Evolutionary conservation across 2,888 invertebrate genomes (phyloP), one percentile per base, ranked within the genome.

Genomic region (Phrixothrix hirtus): DNA sequence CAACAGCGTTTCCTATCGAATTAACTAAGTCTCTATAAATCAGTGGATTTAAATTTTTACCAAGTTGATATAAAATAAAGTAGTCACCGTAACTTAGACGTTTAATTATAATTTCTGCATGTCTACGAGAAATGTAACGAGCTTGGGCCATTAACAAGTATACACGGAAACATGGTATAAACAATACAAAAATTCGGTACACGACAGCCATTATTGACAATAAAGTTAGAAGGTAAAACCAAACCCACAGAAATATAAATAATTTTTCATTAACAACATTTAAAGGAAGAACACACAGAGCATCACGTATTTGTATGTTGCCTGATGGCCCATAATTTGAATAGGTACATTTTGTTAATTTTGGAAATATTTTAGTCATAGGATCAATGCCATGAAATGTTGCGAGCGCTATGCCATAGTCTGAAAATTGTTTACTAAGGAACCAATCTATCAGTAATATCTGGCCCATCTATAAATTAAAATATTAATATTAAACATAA

Each of bases 231-330:
- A 85, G 70, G 14, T 86, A 77, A 9, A 89, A 79, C 87, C 91
- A 90, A 68, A 86, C 82, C 87, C 88, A 89, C 1, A 89, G 73
- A 37, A 89, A 81, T 1, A 86, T 78, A 65, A 87, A 89, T 58
- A 90, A 82, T 70, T 90, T 91, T 67, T 90, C 89, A 67, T 91
- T 89, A 31, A 91, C 81, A 58, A 88, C 84, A 66, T 91, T 91
- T 5, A 90, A 66, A 0, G 90, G 86, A 9, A 91, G 75, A n/a
- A 90, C 79, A 62, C 91, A 91, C 0, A 90, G 77, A 0, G 83
- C 80, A 64, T 88, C 87, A 55, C 77, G 77, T 0, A 73, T 66
- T 62, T 85, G 80, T 1, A 81, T 58, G 2, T 77, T 72, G 2
- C 87, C 87, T 0, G 82, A 79, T 0, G 83, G 79, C 1, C 87